Percentiles rank a stretch among this genome's conserved stretches.
These are phyloP conservation scores for Cephus pygmeus DNA, from an alignment of 2,888 invertebrate species.

Conservation along the genomic window DNA sequence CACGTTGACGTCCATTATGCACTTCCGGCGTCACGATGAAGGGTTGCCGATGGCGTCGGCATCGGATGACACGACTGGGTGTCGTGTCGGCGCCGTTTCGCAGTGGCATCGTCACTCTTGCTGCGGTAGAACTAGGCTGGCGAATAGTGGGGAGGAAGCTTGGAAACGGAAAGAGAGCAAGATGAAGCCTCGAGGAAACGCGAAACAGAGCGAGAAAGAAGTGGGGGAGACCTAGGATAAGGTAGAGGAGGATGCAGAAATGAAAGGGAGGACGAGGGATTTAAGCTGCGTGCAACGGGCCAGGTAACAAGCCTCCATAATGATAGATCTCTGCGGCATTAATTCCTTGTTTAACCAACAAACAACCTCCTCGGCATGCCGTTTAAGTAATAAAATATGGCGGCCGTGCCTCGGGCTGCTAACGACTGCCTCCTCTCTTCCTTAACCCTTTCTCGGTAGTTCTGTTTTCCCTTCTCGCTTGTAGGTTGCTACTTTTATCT, in stretches of 20 bases:
- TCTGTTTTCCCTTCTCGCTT: not conserved
- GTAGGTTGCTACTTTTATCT: not conserved
- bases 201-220: not conserved
- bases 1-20: constrained; percentile 47
- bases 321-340: constrained; percentile 56
- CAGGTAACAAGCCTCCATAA: constrained; percentile 46
- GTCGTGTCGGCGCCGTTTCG: not conserved
- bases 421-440: constrained; percentile 16
- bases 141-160: not conserved
- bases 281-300: constrained; percentile 34
- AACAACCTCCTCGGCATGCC: constrained; percentile 51
- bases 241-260: constrained; percentile 14
- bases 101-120: not conserved
- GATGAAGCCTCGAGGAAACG: not conserved
- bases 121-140: not conserved
- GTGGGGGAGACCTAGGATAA: not conserved
- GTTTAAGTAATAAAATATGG: constrained; percentile 59
- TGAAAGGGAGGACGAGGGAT: constrained; percentile 16
- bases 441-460: constrained; percentile 12
- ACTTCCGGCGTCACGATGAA: constrained; percentile 42
- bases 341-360: constrained; percentile 59
- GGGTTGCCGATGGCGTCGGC: constrained; percentile 39
- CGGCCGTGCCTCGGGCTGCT: constrained; percentile 36
- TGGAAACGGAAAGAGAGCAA: not conserved
- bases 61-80: constrained; percentile 33